Evolutionary conservation across 2,797 vertebrate genomes (phyloP), one percentile per base, ranked within the genome.

Genomic region (Scleropages formosus): DNA sequence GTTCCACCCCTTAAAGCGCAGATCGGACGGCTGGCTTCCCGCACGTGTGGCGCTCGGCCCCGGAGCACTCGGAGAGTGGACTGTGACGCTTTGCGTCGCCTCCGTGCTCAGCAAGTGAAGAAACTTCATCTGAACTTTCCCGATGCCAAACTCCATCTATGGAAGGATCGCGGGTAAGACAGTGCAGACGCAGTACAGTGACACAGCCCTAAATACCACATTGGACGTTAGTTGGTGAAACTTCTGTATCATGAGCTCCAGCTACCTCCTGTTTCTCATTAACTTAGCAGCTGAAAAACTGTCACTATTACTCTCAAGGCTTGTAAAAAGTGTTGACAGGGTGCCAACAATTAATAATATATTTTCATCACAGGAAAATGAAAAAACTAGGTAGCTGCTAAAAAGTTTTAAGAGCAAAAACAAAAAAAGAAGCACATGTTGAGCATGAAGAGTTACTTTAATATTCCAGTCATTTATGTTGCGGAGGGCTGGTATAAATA

Each of bases 51-150:
- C 22, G 65, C 66, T 80, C 87, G 85, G 87, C 67, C 82, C 81
- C 0, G 92, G 89, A 8, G 91, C 85, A 60, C 89, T 94, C 24
- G 94, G 91, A 84, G 97, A 98, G 82, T 96, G 96, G 78, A 98
- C 79, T 7, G 93, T 94, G 87, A 99, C 90, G 82, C 85, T 88
- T 59, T 99, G 98, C 74, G 89, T 93, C 80, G 95, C 96, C 86
- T 95, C 94, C 15, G 90, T 88, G 86, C 97, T 99, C 88, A 98
- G 87, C 77, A 99, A 90, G 84, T 99, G 98, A 84, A 99, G 93
- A 84, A 99, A 99, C 87, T 98, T 99, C 96, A 99, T 98, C 90
- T 99, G 98, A 78, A 99, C 97, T 89, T 95, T 96, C 73, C 94
- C 94, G 27, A 95, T 78, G 65, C 89, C 93, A 63, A 98, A 98